Evolutionary conservation across 1,140 invertebrate genomes (phyloP).

Genomic region (Drepana arcuata): DNA sequence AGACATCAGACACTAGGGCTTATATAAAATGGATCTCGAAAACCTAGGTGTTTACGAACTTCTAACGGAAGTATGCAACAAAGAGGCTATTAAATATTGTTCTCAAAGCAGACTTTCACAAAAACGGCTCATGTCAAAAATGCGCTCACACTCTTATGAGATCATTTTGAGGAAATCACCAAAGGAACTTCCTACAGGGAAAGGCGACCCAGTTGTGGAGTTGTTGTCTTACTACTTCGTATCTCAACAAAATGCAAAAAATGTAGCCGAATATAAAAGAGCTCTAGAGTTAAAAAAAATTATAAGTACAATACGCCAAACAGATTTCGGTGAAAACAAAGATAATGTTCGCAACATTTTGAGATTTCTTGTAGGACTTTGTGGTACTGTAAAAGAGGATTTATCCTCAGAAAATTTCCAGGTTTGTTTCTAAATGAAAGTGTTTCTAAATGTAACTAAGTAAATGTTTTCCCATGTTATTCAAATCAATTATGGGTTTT

Average conservation of each 20-base stretch:
- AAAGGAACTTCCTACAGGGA: conserved; percentile 15
- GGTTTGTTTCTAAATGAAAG: no score
- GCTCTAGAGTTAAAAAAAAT: conserved; percentile 37
- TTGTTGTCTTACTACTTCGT: conserved; percentile 49
- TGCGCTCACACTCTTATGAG: conserved; percentile 51
- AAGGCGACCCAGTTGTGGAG: conserved; percentile 33
- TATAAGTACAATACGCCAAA: conserved; percentile 26
- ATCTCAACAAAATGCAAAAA: conserved; percentile 35
- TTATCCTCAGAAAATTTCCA: conserved; percentile 40
- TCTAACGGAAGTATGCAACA: conserved; percentile 44
- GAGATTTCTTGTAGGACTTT: conserved; percentile 32
- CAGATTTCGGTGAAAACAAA: conserved; percentile 32
- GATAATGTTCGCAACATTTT: conserved; percentile 32
- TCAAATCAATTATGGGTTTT: no score
- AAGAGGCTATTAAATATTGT: conserved; percentile 39
- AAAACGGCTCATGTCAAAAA: conserved; percentile 31
- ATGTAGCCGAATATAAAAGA: conserved; percentile 47
- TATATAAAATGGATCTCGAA: no score
- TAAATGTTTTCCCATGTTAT: no score
- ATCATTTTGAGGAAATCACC: conserved; percentile 47
- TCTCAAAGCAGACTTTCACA: conserved; percentile 34
- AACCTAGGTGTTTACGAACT: conserved; percentile 40
- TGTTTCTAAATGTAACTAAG: no score
- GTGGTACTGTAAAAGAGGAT: conserved; percentile 33
- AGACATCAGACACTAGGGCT: no score